Evolutionary conservation across 2,113 vertebrate genomes (phyloP).

Genomic region (Colaptes auratus): DNA sequence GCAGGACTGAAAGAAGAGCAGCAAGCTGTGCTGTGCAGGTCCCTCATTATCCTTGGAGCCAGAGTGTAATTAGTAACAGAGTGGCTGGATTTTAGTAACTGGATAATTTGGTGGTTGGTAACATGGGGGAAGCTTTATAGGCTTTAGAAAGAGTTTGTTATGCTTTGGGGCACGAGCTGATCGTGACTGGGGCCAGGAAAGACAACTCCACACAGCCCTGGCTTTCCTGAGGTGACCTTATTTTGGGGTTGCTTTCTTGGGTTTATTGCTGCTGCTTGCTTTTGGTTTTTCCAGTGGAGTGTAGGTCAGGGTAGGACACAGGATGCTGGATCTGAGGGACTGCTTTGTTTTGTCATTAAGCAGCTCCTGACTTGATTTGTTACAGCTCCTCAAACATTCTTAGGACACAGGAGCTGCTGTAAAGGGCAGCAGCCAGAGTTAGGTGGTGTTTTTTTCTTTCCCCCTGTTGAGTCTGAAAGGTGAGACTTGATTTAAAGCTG

Average conservation of each 20-base stretch:
- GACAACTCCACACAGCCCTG: background rate
- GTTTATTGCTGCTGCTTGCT: too few species aligned
- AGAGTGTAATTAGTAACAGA: slow-evolving; percentile 8
- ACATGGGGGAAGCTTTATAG: slow-evolving; percentile 27
- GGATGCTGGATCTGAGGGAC: background rate
- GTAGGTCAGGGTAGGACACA: background rate
- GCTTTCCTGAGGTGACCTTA: background rate
- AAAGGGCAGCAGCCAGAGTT: background rate
- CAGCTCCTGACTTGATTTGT: slow-evolving; percentile 14
- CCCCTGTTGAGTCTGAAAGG: background rate
- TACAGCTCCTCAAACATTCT: background rate
- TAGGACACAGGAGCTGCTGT: background rate
- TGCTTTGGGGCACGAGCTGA: slow-evolving; percentile 35
- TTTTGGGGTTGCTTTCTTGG: too few species aligned
- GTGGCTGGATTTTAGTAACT: slow-evolving; percentile 26
- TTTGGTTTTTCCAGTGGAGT: background rate
- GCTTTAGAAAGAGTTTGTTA: slow-evolving; percentile 39
- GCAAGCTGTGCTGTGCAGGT: background rate
- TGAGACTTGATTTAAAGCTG: background rate
- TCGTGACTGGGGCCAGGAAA: background rate
- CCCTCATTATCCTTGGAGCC: background rate
- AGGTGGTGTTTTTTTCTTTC: background rate
- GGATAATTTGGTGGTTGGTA: slow-evolving; percentile 33
- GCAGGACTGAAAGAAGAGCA: background rate
- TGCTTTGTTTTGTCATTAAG: background rate